These are phyloP conservation scores for Blastomussa wellsi DNA, from an alignment of 92 coral and sea anemone species.

Conservation along the genomic window DNA sequence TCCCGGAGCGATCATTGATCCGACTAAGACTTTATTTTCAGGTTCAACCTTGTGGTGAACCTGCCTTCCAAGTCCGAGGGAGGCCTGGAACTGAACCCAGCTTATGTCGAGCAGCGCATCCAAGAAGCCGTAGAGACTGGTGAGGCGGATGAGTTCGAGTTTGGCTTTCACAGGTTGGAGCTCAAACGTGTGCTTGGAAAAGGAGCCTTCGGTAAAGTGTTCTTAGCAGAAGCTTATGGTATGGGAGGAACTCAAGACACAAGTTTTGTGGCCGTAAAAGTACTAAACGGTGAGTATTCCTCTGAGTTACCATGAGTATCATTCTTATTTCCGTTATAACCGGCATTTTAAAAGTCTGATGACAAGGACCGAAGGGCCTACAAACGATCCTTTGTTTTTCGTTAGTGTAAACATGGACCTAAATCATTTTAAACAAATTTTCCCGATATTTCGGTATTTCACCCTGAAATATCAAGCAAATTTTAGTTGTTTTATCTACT, in stretches of 20 bases:
- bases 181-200: constrained; percentile 83
- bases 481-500: no score
- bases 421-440: no score
- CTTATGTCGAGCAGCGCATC: constrained; percentile 94
- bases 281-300: constrained; percentile 84
- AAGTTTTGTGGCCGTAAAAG: constrained; percentile 86
- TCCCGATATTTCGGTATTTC: no score
- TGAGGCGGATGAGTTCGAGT: constrained; percentile 90
- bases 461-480: no score
- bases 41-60: constrained; percentile 56
- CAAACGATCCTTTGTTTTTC: no score
- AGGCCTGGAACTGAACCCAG: constrained; percentile 92
- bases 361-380: no score
- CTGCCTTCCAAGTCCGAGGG: constrained; percentile 74
- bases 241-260: constrained; percentile 67
- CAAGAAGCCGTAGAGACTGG: constrained; percentile 88
- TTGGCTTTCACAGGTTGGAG: constrained; percentile 86
- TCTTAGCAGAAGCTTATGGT: constrained; percentile 90
- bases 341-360: no score
- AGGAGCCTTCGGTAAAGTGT: constrained; percentile 97
- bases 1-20: no score
- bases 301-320: no score
- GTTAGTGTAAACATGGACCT: no score
- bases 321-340: no score
- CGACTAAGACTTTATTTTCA: background rate